phyloP scores from a whole-genome alignment of 2,888 invertebrate species.

The Capitulum mitella region DNA sequence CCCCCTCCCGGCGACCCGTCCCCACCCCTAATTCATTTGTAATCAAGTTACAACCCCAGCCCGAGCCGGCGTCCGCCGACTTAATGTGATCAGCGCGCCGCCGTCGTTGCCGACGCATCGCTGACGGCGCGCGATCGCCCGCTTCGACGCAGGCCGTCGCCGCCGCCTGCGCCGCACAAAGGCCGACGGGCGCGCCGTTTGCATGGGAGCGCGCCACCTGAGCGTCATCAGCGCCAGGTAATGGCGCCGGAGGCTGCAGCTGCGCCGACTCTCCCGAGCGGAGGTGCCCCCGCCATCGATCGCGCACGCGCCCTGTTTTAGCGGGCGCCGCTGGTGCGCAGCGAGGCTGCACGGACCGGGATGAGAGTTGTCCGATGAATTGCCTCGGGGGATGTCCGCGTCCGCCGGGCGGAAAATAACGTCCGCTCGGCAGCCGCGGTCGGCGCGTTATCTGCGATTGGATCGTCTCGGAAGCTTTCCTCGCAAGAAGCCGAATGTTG shows the following conservation, averaged over 20 bases:
- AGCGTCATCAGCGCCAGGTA: conserved; percentile 11
- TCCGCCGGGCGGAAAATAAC: not conserved
- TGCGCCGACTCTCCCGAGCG: not conserved
- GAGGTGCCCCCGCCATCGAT: not conserved
- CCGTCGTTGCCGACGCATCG: not conserved
- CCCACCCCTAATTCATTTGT: conserved; percentile 20
- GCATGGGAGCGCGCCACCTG: conserved; percentile 11
- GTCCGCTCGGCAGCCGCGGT: not conserved
- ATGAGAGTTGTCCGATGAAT: not conserved
- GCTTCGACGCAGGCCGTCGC: not conserved
- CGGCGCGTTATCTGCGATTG: no score
- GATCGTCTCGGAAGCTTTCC: no score
- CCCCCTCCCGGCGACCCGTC: not conserved
- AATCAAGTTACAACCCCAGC: conserved; percentile 19
- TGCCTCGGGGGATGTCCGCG: not conserved
- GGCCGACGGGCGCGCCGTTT: not conserved
- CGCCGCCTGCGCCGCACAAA: not conserved
- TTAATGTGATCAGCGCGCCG: conserved; percentile 15
- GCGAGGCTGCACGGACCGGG: not conserved
- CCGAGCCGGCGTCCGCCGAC: not conserved
- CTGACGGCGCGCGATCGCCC: not conserved
- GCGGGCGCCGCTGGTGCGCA: not conserved
- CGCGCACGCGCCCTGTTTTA: not conserved
- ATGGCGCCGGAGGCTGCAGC: conserved; percentile 7
- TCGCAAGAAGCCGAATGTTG: no score